Evolutionary conservation across 2,797 vertebrate genomes (phyloP), one percentile per base, ranked within the genome.

Genomic region (Nannoperca australis): DNA sequence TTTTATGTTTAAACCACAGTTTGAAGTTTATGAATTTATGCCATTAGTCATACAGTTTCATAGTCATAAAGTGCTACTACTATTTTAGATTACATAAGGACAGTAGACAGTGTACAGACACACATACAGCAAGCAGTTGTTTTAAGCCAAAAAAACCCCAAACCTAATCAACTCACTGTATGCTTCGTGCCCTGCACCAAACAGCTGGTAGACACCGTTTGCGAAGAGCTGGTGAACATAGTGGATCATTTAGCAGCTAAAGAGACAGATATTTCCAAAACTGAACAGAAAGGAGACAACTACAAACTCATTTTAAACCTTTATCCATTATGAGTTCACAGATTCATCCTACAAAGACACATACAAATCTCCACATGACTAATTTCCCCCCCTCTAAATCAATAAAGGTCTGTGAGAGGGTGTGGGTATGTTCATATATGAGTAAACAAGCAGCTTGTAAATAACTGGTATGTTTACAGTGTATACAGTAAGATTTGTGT

Each of bases 1-100:
- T 88, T 85, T 77, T 44, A 59, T 70, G 47, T 73, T 60, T 15
- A 64, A 83, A 77, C 24, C 66, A 27, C 24, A 7, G 49, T 86
- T 62, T 63, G 5, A 69, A 62, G 53, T 76, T 47, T 22, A 54
- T 54, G 18, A 40, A 15, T 59, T 40, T 44, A 22, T 65, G 32
- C 55, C 67, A 80, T 82, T 63, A 72, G 1, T 44, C 40, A 64
- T 68, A n/a, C 30, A 62, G 24, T 59, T 63, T 15, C 38, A 51
- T 4, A 82, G 38, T 64, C 20, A 64, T n/a, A 42, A 56, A 56
- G 40, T 18, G 32, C 18, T 63, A 49, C 42, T 10, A 38, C 22
- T 55, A 40, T 64, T 60, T 74, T 44, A 53, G 22, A 62, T 85
- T 78, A 73, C 68, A 75, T 82, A 76, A 76, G 49, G 40, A 32